Base-by-base conservation (phyloP, 2,797 vertebrate genomes). In the Acanthiza pusilla region DNA sequence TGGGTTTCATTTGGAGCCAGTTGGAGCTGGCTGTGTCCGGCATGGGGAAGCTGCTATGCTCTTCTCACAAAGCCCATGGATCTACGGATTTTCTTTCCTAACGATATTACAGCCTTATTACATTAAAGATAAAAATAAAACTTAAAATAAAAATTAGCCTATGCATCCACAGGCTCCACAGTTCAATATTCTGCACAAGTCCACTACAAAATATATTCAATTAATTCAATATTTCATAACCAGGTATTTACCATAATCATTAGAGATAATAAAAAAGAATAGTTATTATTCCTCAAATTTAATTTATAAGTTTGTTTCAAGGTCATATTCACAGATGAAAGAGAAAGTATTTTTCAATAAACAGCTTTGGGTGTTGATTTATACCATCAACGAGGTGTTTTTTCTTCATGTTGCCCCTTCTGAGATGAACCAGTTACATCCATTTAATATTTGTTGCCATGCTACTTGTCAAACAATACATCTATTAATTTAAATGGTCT, bases 401-500 rank as follows among this genome's bases (percentile, higher is more conserved):
- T 61, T 66, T 12, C 53, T 88, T 78, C 20, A 61, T 84, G 84
- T 57, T 67, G 36, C 74, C 25, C 16, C 5, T 73, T 60, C 34
- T 29, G 71, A 83, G 71, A 82, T 67, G 34, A 94, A 83, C 10
- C 8, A 84, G 25, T 84, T 66, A 63, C 15, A 91, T 66, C 30
- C 32, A 53, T 38, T 95, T 61, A 87, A 16, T 47, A 63, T 85
- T 88, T 84, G 3, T 74, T 78, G 34, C 5, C 45, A 85, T n/a
- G 23, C 8, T 87, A 72, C 47, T 88, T 94, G 32, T 89, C 60
- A 92, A 76, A 85, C 13, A 73, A 61, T 23, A 34, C 29, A 80
- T 29, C 15, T 38, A 67, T 82, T 79, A 74, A 88, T 90, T 86
- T 84, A 81, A 86, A 88, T 4, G 4, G 5, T 45, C 51, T 61